phyloP scores from a whole-genome alignment of 2,888 invertebrate species.

The Alviniconcha strummeri region DNA sequence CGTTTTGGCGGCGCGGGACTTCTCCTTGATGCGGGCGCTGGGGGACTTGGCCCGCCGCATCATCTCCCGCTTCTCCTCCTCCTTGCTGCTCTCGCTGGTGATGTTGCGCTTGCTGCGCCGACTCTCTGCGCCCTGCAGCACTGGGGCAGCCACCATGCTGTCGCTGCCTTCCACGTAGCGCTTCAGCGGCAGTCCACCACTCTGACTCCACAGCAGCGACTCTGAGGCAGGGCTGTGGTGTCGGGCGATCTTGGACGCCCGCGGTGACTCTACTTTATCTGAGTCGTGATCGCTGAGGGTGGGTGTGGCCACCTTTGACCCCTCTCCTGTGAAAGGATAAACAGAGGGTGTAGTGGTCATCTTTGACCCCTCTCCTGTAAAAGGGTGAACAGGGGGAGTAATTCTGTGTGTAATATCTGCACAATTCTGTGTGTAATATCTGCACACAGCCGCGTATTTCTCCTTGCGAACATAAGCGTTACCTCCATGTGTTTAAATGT shows the following conservation, averaged over 20 bases:
- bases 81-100: conserved; percentile 53
- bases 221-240: conserved; percentile 42
- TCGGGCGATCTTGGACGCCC: conserved; percentile 41
- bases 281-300: neutral
- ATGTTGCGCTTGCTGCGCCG: conserved; percentile 41
- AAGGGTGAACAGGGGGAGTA: neutral
- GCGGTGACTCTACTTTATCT: conserved; percentile 29
- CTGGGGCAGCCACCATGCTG: conserved; percentile 36
- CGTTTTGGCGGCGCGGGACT: conserved; percentile 58
- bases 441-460: too few species aligned
- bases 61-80: conserved; percentile 59
- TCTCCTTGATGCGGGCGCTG: conserved; percentile 68
- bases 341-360: neutral
- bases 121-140: conserved; percentile 17
- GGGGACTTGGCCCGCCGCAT: conserved; percentile 64
- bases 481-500: too few species aligned
- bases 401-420: too few species aligned
- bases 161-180: conserved; percentile 65
- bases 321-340: neutral
- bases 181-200: conserved; percentile 43
- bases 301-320: neutral
- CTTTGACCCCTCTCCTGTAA: neutral
- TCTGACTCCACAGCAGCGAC: conserved; percentile 19
- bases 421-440: too few species aligned
- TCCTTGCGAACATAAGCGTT: too few species aligned